Evolutionary conservation across 2,113 vertebrate genomes (phyloP).

Genomic region (Centrocercus urophasianus): DNA sequence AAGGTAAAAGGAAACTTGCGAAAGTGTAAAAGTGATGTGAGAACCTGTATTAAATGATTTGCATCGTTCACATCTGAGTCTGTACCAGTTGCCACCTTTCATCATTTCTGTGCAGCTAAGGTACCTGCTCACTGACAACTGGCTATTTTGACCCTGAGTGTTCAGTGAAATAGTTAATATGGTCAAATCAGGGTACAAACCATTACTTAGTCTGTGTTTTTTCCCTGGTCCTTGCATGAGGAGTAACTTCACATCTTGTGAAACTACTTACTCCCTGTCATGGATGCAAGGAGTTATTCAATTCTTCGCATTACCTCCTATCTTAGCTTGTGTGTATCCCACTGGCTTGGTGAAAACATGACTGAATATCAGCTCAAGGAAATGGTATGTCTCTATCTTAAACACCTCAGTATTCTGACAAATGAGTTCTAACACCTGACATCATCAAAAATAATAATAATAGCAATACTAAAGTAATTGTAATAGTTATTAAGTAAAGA

Average conservation of each 20-base stretch:
- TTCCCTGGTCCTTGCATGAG: background rate
- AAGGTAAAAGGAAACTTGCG: too few relatives aligned
- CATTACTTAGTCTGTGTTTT: background rate
- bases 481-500: background rate
- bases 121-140: background rate
- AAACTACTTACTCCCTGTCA: background rate
- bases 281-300: background rate
- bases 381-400: background rate
- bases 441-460: background rate
- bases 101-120: background rate
- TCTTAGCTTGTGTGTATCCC: fast-evolving
- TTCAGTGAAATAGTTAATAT: fast-evolving
- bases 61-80: too few relatives aligned
- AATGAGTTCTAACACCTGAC: background rate
- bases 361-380: background rate
- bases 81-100: too few relatives aligned
- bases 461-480: background rate
- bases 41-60: too few relatives aligned
- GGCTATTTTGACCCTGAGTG: background rate
- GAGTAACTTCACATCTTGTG: background rate
- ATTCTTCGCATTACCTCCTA: background rate
- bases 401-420: background rate
- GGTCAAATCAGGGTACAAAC: background rate
- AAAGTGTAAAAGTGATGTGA: too few relatives aligned
- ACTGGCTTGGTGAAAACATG: background rate